Conservation (phyloP, 2,888 invertebrate genomes). For the Chironomus tentans region DNA sequence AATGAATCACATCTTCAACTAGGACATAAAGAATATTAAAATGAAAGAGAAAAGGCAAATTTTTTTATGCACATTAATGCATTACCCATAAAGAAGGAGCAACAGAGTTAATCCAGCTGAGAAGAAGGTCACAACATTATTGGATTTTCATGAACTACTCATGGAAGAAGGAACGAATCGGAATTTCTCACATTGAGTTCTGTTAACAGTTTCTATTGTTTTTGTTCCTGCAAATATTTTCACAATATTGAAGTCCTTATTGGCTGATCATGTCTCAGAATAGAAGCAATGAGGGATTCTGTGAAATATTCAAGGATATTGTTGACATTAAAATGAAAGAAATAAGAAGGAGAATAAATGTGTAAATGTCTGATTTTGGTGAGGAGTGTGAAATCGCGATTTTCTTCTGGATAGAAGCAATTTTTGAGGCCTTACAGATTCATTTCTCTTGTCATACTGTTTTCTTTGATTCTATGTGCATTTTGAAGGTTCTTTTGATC, state of each 20-base stretch:
- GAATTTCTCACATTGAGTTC: constrained; percentile 20
- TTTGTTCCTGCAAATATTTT: constrained; percentile 13
- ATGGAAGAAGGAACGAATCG: constrained; percentile 1
- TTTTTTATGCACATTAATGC: neutral
- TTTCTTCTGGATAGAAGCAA: constrained; percentile 11
- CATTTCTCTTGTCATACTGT: neutral
- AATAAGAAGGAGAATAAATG: neutral
- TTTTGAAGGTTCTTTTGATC: neutral
- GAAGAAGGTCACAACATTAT: constrained; percentile 26
- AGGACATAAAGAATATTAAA: too few relatives aligned
- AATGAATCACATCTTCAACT: too few relatives aligned
- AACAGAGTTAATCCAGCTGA: constrained; percentile 5
- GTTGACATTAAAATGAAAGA: neutral
- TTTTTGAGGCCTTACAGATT: neutral
- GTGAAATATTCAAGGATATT: constrained; percentile 22
- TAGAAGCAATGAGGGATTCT: constrained; percentile 25
- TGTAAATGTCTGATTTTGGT: neutral
- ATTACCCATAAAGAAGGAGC: neutral
- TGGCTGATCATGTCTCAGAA: constrained; percentile 10
- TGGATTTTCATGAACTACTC: constrained; percentile 18
- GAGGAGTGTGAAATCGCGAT: constrained; percentile 22
- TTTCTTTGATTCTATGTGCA: neutral
- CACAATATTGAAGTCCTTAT: constrained; percentile 26
- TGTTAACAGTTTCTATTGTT: constrained; percentile 9
- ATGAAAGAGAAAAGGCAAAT: too few relatives aligned